Evolutionary conservation across 2,113 vertebrate genomes (phyloP), one percentile per base, ranked within the genome.

Genomic region (Xenopus borealis): DNA sequence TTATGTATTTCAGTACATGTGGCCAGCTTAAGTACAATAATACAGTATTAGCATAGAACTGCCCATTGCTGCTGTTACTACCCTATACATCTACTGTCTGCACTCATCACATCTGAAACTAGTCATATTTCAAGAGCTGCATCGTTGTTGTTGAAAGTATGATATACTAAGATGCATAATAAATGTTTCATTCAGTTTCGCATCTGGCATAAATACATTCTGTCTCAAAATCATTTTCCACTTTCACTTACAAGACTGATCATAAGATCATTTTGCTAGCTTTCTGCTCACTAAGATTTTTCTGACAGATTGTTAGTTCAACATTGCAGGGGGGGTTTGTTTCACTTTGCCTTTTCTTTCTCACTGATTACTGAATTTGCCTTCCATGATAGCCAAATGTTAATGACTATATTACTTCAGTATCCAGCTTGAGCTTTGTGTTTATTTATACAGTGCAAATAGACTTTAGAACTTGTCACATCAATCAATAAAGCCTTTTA

Each of bases 331-430:
- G 52, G 23, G 33, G 53, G 19, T 75, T 76, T 7, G 62, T 78
- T 68, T 27, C 23, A 44, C 23, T 66, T 69, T 63, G 7, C 8
- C 16, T 27, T 79, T 70, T 81, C 30, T 63, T 66, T 27, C n/a
- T 58, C 52, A 27, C 12, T 64, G 7, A 20, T 79, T 18, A n/a
- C 67, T 59, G 5, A 44, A 62, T 66, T 40, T 12, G 61, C 27
- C 10, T 78, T 27, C 13, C 79, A 61, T 68, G 71, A 71, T 11
- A 16, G 18, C 4, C n/a, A 73, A n/a, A 23, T 76, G 79, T 80
- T 69, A 52, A 71, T 79, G 79, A 62, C 52, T 18, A 73, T 23
- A 1, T 72, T 68, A 72, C 74, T 83, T 64, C 82, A n/a, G 40
- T 79, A 77, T 53, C 13, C 76, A 78, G 40, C 9, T 79, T 16